These are phyloP conservation scores for Hetaerina americana DNA, from an alignment of 1,140 invertebrate genomes.

Conservation along the genomic window DNA sequence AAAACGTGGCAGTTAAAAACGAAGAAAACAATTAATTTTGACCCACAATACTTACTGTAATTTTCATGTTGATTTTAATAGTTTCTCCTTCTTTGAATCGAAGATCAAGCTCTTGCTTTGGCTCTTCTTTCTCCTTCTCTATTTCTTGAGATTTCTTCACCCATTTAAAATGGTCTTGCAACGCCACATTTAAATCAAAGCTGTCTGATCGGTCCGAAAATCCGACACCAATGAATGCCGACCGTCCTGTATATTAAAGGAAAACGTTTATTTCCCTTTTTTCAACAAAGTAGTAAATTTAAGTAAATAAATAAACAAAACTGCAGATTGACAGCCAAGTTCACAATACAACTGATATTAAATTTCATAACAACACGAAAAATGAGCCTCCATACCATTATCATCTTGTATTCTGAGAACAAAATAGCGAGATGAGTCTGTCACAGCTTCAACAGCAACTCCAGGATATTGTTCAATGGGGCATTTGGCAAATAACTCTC, in stretches of 20 bases:
- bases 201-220: constrained; percentile 97
- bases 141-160: constrained; percentile 82
- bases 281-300: constrained; percentile 12
- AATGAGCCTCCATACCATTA: constrained; percentile 50
- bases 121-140: constrained; percentile 60
- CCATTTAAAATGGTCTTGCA: constrained; percentile 99
- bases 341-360: no score
- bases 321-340: no score
- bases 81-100: constrained; percentile 97
- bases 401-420: constrained; percentile 92
- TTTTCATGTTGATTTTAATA: constrained; percentile 97
- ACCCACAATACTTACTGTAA: constrained; percentile 54
- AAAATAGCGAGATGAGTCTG: constrained; percentile 97
- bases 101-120: constrained; percentile 79
- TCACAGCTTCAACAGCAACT: constrained; percentile 86
- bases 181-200: constrained; percentile 96
- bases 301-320: constrained; percentile 2
- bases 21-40: neutral
- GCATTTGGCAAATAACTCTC: constrained; percentile 96
- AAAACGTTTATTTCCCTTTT: neutral
- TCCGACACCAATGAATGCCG: constrained; percentile 94
- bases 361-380: neutral
- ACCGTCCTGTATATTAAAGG: constrained; percentile 51
- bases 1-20: no score
- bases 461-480: constrained; percentile 94